These are phyloP conservation scores for Raphicerus campestris DNA, from an alignment of 2,113 vertebrate species.

Conservation along the genomic window DNA sequence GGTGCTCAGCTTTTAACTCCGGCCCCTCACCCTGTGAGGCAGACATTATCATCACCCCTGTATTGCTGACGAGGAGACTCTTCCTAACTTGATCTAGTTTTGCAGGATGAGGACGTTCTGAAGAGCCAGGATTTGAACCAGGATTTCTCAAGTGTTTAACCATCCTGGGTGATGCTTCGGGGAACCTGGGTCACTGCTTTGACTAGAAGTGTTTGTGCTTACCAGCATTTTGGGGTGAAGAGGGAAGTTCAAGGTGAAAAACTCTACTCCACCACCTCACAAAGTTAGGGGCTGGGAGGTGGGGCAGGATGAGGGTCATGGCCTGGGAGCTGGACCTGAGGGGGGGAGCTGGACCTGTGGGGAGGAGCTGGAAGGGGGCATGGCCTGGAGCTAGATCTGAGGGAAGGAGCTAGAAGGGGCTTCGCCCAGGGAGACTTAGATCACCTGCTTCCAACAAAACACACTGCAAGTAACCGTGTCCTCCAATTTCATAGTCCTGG, in stretches of 20 bases:
- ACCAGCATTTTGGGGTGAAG: too few species aligned
- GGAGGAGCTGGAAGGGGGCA: too few species aligned
- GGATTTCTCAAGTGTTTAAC: neutral
- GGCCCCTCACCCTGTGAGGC: neutral
- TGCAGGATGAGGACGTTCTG: neutral
- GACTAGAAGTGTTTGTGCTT: neutral
- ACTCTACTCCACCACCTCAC: fast-evolving
- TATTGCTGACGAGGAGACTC: neutral
- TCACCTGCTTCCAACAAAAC: neutral
- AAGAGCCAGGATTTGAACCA: neutral
- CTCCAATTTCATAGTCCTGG: neutral
- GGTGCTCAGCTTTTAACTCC: neutral
- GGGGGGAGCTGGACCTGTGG: neutral
- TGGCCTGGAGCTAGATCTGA: neutral
- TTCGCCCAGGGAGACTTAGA: fast-evolving
- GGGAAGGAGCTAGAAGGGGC: neutral
- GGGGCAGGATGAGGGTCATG: neutral
- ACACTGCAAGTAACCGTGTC: neutral
- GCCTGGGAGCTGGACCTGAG: neutral
- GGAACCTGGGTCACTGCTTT: neutral
- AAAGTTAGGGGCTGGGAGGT: fast-evolving
- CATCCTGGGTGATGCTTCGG: fast-evolving
- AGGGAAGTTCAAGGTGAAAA: neutral
- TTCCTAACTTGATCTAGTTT: neutral
- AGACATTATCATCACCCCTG: fast-evolving